Conservation (phyloP, 1,140 invertebrate genomes). For the Campoletis sonorensis region DNA sequence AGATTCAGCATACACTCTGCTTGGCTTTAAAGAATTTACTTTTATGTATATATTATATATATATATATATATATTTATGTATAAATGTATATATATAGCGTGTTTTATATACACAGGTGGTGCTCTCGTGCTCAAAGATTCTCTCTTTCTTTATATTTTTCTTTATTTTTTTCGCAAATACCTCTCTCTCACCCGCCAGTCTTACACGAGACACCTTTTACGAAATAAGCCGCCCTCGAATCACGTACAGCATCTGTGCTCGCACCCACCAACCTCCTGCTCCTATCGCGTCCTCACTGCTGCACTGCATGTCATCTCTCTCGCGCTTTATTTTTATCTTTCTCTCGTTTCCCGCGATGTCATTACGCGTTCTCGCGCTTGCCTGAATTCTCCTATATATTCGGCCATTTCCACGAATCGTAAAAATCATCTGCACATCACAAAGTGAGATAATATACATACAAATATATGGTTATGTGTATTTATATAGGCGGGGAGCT, state of each 20-base stretch:
- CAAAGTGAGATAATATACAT: background rate
- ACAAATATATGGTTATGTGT: background rate
- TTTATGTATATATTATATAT: constrained; percentile 6
- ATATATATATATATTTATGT: constrained; percentile 9
- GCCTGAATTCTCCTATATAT: background rate
- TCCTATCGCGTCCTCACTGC: background rate
- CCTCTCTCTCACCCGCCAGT: constrained; percentile 38
- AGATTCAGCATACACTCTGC: constrained; percentile 41
- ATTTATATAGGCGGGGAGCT: background rate
- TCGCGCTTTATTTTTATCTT: constrained; percentile 14
- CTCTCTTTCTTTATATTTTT: background rate
- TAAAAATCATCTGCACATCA: constrained; percentile 14
- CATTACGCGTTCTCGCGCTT: constrained; percentile 12
- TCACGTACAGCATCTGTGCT: constrained; percentile 35
- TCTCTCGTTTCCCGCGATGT: constrained; percentile 4
- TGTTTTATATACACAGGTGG: constrained; percentile 45
- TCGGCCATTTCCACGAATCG: constrained; percentile 11
- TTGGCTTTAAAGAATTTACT: constrained; percentile 29
- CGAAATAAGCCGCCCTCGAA: constrained; percentile 39
- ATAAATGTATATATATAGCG: too few relatives aligned
- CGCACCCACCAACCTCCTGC: background rate
- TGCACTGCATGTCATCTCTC: background rate
- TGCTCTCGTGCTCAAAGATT: constrained; percentile 12
- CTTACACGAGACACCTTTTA: constrained; percentile 44
- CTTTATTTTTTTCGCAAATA: constrained; percentile 11